phyloP scores from a whole-genome alignment of 1,140 invertebrate species.

The Bathynomus jamesi region DNA sequence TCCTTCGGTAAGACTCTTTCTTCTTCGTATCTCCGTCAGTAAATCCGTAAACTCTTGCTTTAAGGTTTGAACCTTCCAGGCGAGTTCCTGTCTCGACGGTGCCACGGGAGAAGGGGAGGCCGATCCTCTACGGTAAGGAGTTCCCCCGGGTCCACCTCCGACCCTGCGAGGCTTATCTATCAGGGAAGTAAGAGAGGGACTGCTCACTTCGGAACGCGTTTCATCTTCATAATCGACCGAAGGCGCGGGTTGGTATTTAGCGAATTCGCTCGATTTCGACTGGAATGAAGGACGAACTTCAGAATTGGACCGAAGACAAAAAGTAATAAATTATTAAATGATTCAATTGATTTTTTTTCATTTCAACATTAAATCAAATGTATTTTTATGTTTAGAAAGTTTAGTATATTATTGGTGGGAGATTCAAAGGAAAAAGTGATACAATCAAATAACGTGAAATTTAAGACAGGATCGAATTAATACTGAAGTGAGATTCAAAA shows the following conservation, averaged over 20 bases:
- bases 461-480: no score
- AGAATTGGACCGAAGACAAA: neutral
- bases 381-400: no score
- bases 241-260: neutral
- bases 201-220: neutral
- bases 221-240: neutral
- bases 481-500: no score
- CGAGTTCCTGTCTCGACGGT: slow-evolving; percentile 37
- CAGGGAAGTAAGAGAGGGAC: neutral
- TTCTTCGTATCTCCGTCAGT: slow-evolving; percentile 46
- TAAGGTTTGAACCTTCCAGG: slow-evolving; percentile 46
- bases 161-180: neutral
- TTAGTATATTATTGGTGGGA: no score
- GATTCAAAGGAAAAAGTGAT: no score
- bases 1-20: slow-evolving; percentile 44
- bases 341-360: no score
- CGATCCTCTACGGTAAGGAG: neutral
- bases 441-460: no score
- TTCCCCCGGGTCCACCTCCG: no score
- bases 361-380: no score
- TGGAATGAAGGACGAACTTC: no score
- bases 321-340: neutral
- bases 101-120: neutral
- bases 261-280: neutral
- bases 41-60: slow-evolving; percentile 50